Base-by-base conservation (phyloP, 2,888 invertebrate genomes). In the Chrysina gloriosa region DNA sequence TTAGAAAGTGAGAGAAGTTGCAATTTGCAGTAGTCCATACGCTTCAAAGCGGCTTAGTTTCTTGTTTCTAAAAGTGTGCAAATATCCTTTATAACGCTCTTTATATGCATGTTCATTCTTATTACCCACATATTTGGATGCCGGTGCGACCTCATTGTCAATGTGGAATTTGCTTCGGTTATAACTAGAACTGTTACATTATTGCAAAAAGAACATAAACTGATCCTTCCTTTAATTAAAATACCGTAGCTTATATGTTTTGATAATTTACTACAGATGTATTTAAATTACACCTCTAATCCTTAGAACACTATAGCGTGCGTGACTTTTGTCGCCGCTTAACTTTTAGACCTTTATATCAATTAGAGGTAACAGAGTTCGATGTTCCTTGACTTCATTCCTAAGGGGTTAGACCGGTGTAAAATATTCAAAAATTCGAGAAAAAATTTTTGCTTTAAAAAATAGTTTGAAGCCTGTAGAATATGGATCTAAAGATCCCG, bases 101-200 rank as follows among this genome's bases (percentile, higher is more conserved):
- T 61, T 42, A 42, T 61, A 29, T 42, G 19, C 45, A n/a, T 61
- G 27, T 29, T 42, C 19, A 27, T 61, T 61, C 19, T 61, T 61
- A 61, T 61, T 42, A 39, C 27, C 42, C 58, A 61, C 27, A 61
- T 27, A 61, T 61, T 29, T 42, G 27, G 42, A 29, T 42, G 14
- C 42, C 42, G 42, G 42, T 42, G 27, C 9, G 25, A 25, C 14
- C 14, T 16, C 19, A 45, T 11, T 56, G 36, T 36, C 58, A 61
- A 42, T 61, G 42, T 25, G 25, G 27, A 42, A 61, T 29, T 42
- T 61, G 11, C 58, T 42, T 16, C 27, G 27, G 16, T 14, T 34
- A 39, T 58, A 58, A 61, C 19, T 61, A 29, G 42, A 61, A 61
- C 27, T 27, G 58, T 61, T 61, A 61, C 58, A 29, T 61, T 42